Evolutionary conservation across 2,113 vertebrate genomes (phyloP), one percentile per base, ranked within the genome.

Genomic region (Euleptes europaea): DNA sequence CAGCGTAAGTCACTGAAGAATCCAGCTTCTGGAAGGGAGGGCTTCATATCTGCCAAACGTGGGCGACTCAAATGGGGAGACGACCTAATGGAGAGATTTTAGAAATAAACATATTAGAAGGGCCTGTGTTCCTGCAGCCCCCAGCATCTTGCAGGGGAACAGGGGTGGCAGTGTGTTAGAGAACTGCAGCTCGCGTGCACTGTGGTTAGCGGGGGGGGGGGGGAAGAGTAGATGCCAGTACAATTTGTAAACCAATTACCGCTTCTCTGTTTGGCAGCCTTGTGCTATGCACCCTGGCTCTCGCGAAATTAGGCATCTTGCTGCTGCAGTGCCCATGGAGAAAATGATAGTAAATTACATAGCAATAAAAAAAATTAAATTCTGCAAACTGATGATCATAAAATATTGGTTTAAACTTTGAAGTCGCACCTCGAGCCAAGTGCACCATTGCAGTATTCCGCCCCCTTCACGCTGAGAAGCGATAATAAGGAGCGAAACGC

Each of bases 191-290:
- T 85, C 89, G 86, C 80, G 75, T 88, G 83, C 80, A 75, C 89
- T 89, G 57, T 0, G 0, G 33, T 85, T 85, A 85, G 0, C 35
- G 26, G 33, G 12, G 35, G 7, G 1, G 80, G 86, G 87, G 81
- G 21, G 89, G 91, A 84, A 80, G 92, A 90, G 85, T 89, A 0
- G 15, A 91, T 23, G 47, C 91, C 84, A 80, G 90, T 84, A 87
- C 88, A 90, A 92, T 92, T 90, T 90, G 93, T 85, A 91, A 92
- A 89, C 65, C 91, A 90, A 90, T 92, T 90, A 82, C 86, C 66
- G 87, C 80, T 85, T 60, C 86, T 92, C 88, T 82, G 88, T 84
- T 83, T 84, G 93, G 87, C 74, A 81, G 81, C 57, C 74, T 75
- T 3, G 1, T 0, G 0, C 82, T 57, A 86, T 80, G 67, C 3